Base-by-base conservation (phyloP, 1,140 invertebrate genomes). In the Ylistrum balloti region DNA sequence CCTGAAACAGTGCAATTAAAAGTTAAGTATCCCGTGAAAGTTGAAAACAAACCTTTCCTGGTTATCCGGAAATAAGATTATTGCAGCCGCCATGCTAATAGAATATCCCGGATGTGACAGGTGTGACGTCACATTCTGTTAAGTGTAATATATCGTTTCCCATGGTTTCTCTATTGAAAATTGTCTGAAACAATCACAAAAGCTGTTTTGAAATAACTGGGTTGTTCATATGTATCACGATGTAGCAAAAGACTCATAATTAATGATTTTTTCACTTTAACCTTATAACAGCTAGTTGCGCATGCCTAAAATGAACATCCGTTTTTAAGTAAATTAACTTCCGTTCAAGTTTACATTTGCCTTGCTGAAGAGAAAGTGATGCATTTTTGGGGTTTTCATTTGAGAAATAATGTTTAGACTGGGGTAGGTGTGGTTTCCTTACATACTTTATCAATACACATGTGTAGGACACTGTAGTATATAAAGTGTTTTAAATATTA, bases 61-160 rank as follows among this genome's bases (percentile, higher is more conserved):
- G 56, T 74, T 74, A 74, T 74, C 56, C 56, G 56, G 56, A 74
- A 74, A 74, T 74, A 74, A 74, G 9, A 74, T 74, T 74, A 74
- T 74, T 74, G 56, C 56, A 74, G 56, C 56, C 56, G 56, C 56
- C 56, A 74, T 74, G 56, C 56, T 74, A 74, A 28, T 74, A 28
- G 56, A 74, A 74, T 74, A 74, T 74, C 56, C 56, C 56, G 56
- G 56, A 74, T 74, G 56, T 74, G 56, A 74, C 56, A 74, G 56
- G 56, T 74, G 56, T 74, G 56, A 74, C 56, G 56, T 74, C 56
- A 74, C 56, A 74, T 17, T 74, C 56, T n/a, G 56, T n/a, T n/a
- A 74, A 74, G 56, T 74, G 28, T 74, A 48, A 74, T 74, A 74
- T n/a, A 74, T n/a, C 13, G n/a, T 74, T 74, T 74, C 17, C n/a